Base-by-base conservation (phyloP, 2,888 invertebrate genomes). In the Ochropleura leucogaster region DNA sequence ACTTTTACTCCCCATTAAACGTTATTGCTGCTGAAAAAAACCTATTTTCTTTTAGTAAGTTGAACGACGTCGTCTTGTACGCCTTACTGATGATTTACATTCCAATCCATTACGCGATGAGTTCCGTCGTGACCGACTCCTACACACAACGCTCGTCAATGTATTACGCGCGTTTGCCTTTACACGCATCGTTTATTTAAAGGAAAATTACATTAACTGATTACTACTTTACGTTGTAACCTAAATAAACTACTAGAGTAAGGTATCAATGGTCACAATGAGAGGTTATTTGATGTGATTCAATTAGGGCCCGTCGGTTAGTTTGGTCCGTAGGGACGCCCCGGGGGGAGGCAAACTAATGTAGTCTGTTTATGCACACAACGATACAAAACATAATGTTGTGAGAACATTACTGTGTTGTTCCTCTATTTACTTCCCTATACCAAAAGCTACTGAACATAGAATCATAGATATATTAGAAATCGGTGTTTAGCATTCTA, bases 21-120 rank as follows among this genome's bases (percentile, higher is more conserved):
- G 4, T 49, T 68, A 20, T 42, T 18, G 16, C 42, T 20, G 18
- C 49, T 4, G 67, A 65, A 10, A 66, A 64, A 49, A 67, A 68
- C 12, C 8, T n/a, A 14, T 16, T 65, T 68, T 64, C 10, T 59
- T 73, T 20, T 3, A 55, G 53, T 18, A n/a, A 30, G 20, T 16
- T 10, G n/a, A 51, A 63, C 20, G 16, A 66, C 8, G 53, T 40
- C 49, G 12, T 55, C 63, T n/a, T 30, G 4, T 55, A 18, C 42
- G 46, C 30, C 18, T 30, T 8, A 51, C 49, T 47, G 9, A 55
- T 67, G 53, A 73, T 80, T 77, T 63, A 74, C 46, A 66, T 85
- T 80, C 57, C 70, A 71, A 81, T 81, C 75, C 78, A 83, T 84
- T 86, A 85, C 72, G n/a, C 67, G 49, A n/a, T 68, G 62, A 53